Base-by-base conservation (phyloP, 1,140 invertebrate species). In the Orchestia grillus region DNA sequence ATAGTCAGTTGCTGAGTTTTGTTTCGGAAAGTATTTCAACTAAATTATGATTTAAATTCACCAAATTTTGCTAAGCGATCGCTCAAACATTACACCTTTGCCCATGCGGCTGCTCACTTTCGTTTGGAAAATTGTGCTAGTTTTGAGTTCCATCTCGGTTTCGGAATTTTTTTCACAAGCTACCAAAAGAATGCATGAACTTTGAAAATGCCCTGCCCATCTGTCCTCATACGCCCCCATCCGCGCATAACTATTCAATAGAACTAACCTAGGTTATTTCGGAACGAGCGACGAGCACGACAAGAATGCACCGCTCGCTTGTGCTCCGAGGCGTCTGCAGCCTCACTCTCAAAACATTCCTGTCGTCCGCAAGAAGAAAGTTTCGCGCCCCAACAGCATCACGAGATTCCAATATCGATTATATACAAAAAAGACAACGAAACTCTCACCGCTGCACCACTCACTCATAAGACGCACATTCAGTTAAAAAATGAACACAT, bases 401-500 rank as follows among this genome's bases (percentile, higher is more conserved):
- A 77, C 62, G 88, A 90, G 43, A 90, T 90, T 90, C 42, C n/a
- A 42, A 87, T 41, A 87, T 87, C 87, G 41, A 90, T 90, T 90
- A 90, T 90, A 90, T 90, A 90, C 43, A 90, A 41, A 90, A 87
- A 90, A 41, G n/a, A 19, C 28, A 44, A 44, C 41, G 43, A 42
- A 90, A 90, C 88, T 90, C 43, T 41, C 15, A 42, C 42, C 88
- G n/a, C 43, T 28, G 88, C 41, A 44, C 3, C 88, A 90, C 15
- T 41, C 88, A 90, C 28, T 90, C 88, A 11, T 36, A 41, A 90
- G 36, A 90, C n/a, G 23, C 0, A 90, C 88, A 90, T 90, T 90
- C 88, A 90, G 41, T 90, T 90, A 90, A 77, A 36, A 90, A 90
- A 44, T 90, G 88, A 90, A 90, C 88, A 90, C 88, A 42, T 42